These are phyloP conservation scores for Greenwoodochromis staneri DNA, from an alignment of 2,113 vertebrate species.

Conservation along the genomic window DNA sequence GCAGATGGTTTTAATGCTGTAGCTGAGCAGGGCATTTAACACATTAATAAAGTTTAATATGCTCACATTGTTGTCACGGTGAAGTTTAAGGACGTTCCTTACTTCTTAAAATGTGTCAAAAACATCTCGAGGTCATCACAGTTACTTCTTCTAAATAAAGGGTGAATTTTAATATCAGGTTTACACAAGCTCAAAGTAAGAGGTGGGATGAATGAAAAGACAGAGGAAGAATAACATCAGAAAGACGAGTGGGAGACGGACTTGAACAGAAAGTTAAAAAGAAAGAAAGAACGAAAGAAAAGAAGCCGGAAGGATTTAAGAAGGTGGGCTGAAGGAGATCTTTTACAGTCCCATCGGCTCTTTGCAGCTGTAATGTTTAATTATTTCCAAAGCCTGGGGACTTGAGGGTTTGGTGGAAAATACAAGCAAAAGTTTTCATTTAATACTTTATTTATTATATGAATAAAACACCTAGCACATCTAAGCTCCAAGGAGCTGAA, in stretches of 20 bases:
- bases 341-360: neutral
- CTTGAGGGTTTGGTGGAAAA: neutral
- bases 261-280: neutral
- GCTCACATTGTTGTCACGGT: neutral
- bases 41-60: neutral
- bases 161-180: slow-evolving; percentile 23
- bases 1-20: neutral
- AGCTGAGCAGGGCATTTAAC: neutral
- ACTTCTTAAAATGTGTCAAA: neutral
- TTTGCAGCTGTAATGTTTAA: slow-evolving; percentile 9
- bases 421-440: neutral
- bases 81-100: neutral
- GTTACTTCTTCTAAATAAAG: neutral
- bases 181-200: neutral
- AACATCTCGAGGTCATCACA: neutral
- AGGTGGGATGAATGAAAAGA: neutral
- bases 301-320: neutral
- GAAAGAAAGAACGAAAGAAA: neutral
- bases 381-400: slow-evolving; percentile 10
- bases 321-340: neutral
- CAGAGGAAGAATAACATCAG: neutral
- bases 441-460: neutral
- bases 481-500: neutral
- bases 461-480: neutral
- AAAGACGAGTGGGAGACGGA: neutral